These are phyloP conservation scores for Chesias legatella DNA, from an alignment of 2,888 invertebrate species.

Conservation along the genomic window DNA sequence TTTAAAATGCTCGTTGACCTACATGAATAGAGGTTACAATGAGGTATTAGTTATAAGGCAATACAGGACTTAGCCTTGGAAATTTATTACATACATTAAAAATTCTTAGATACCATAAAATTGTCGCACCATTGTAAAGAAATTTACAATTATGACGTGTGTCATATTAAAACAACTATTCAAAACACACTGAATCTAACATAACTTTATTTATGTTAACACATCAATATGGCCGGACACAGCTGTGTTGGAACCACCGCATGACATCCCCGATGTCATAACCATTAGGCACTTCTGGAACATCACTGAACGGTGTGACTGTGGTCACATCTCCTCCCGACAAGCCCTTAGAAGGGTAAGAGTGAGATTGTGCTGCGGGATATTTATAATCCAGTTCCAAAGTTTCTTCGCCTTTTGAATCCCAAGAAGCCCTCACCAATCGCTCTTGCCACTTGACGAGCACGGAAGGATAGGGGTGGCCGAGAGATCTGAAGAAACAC, in stretches of 20 bases:
- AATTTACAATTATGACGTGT: too few relatives aligned
- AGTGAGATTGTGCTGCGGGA: conserved; percentile 23
- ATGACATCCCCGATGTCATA: conserved; percentile 33
- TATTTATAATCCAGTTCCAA: conserved; percentile 30
- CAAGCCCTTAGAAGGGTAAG: conserved; percentile 38
- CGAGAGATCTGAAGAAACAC: conserved; percentile 41
- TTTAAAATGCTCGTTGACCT: too few relatives aligned
- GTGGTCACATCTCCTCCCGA: conserved; percentile 26
- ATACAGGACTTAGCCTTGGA: too few relatives aligned
- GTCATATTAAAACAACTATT: too few relatives aligned
- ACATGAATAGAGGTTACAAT: too few relatives aligned
- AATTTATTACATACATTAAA: too few relatives aligned
- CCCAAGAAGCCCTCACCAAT: conserved; percentile 39
- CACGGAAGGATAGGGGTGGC: conserved; percentile 46
- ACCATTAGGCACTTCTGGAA: conserved; percentile 33
- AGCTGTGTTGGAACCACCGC: conserved; percentile 30
- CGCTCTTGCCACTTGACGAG: conserved; percentile 42
- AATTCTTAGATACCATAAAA: too few relatives aligned
- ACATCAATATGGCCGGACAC: conserved; percentile 23
- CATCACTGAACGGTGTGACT: conserved; percentile 35
- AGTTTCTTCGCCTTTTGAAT: conserved; percentile 25
- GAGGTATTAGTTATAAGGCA: too few relatives aligned
- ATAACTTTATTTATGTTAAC: too few relatives aligned
- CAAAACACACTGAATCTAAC: too few relatives aligned
- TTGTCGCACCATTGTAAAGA: too few relatives aligned